Evolutionary conservation across 2,113 vertebrate species (phyloP).

Genomic region (Etheostoma cragini): DNA sequence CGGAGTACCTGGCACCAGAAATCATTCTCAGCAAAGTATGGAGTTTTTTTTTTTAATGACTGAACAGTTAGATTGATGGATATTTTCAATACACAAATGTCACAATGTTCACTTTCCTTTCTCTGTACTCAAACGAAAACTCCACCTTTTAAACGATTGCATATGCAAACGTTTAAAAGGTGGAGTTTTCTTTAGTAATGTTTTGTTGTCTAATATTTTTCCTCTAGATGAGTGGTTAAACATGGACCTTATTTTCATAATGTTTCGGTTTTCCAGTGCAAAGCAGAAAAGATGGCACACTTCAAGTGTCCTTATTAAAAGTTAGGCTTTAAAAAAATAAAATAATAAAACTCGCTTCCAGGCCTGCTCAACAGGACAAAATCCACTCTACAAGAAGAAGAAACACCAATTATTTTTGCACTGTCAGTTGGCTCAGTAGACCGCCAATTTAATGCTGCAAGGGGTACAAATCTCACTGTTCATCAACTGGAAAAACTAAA

Average conservation of each 20-base stretch:
- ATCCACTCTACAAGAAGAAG: no score
- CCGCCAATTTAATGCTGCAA: background rate
- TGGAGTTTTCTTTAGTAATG: no score
- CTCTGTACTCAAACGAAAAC: background rate
- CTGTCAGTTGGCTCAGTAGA: background rate
- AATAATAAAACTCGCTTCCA: no score
- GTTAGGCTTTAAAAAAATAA: background rate
- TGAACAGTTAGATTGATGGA: background rate
- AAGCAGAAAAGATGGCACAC: background rate
- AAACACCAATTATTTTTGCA: background rate
- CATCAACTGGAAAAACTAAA: background rate
- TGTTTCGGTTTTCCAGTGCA: background rate
- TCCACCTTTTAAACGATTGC: background rate
- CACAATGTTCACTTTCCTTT: background rate
- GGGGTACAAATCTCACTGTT: background rate
- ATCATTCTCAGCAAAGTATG: slow-evolving; percentile 99
- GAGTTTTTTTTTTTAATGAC: background rate
- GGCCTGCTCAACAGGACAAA: background rate
- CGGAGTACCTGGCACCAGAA: slow-evolving; percentile 98
- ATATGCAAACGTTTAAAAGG: no score
- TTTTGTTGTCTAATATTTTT: background rate
- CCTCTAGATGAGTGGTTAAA: background rate
- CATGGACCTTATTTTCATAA: background rate
- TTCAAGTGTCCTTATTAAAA: background rate
- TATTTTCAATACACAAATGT: background rate